A percentile compares a stretch with the other conserved stretches of the same genome.
Evolutionary conservation across 53 echinoderm and acorn worm species (phyloP).

Genomic region (Holothuria leucospilota): DNA sequence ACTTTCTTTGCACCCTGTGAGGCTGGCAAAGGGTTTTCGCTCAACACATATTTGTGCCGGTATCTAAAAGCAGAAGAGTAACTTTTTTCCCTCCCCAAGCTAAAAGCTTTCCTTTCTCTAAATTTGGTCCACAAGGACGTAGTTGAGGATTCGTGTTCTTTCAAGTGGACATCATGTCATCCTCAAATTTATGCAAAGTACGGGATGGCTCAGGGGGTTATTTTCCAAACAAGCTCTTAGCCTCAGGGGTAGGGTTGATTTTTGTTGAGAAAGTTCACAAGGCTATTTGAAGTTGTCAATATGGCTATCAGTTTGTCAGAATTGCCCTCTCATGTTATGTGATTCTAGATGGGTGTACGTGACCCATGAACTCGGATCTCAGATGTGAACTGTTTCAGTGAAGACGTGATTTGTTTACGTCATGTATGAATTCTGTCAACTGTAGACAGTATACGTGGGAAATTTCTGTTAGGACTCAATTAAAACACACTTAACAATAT

Average conservation of each 20-base stretch:
- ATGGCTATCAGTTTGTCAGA: constrained; percentile 15
- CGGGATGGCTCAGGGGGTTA: constrained; percentile 34
- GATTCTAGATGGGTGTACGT: too few species aligned
- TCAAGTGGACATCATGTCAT: constrained; percentile 37
- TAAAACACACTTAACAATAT: too few species aligned
- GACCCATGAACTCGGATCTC: too few species aligned
- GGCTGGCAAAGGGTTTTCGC: too few species aligned
- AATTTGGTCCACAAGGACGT: constrained; percentile 33
- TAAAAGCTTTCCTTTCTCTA: constrained; percentile 4
- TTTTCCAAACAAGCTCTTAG: constrained; percentile 39
- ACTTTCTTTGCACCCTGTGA: too few species aligned
- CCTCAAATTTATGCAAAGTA: constrained; percentile 41
- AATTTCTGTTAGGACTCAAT: too few species aligned
- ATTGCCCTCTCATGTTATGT: constrained; percentile 8
- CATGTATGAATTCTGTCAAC: too few species aligned
- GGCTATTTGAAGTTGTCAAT: constrained; percentile 7
- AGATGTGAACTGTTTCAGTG: too few species aligned
- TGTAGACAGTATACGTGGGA: too few species aligned
- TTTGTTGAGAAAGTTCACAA: constrained; percentile 17
- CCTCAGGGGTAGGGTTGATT: constrained; percentile 18
- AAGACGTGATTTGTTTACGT: too few species aligned
- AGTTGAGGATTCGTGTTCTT: constrained; percentile 24
- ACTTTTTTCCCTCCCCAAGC: not conserved
- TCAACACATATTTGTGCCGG: too few species aligned
- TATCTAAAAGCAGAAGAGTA: not conserved